Evolutionary conservation across 1,140 invertebrate genomes (phyloP), one percentile per base, ranked within the genome.

Genomic region (Sycobia sp.): DNA sequence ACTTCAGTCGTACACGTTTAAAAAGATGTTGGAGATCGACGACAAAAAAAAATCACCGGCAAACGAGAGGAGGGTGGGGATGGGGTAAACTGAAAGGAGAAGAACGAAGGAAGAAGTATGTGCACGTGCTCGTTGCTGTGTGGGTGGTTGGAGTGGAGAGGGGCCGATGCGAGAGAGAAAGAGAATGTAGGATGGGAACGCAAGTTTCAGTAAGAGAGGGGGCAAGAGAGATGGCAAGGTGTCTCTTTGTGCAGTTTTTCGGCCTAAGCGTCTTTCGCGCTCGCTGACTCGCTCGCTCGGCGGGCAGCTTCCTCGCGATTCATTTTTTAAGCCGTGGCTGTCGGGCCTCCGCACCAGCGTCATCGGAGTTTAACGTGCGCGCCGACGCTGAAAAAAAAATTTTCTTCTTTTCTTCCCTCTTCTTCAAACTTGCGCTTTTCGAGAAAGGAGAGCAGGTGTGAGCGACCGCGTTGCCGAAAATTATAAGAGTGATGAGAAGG

Each of bases 231-330:
- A 2, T 27, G 29, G 39, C 36, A 49, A 62, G 43, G 60, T 62
- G 60, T 62, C 55, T 47, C 60, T 62, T 62, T 55, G 51, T 62
- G 39, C 41, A 32, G 51, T 55, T 62, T 62, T 62, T 62, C 47
- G 39, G 58, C 29, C 53, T 53, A 61, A 49, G 49, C 18, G 38
- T 9, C 4, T 22, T 53, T 44, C 58, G 44, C 49, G 53, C 29
- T 43, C 13, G n/a, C n/a, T n/a, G n/a, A n/a, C n/a, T 9, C 27
- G 32, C 18, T 5, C 18, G 20, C 27, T 38, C 34, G 34, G 32
- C 5, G 23, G 44, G 9, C 39, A 2, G 20, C 27, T 49, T 32
- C 27, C 27, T n/a, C n/a, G n/a, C n/a, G n/a, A n/a, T n/a, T n/a
- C n/a, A n/a, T n/a, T n/a, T n/a, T n/a, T n/a, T n/a, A n/a, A n/a